Evolutionary conservation across 2,888 invertebrate genomes (phyloP).

Genomic region (Cacoxenus indagator): DNA sequence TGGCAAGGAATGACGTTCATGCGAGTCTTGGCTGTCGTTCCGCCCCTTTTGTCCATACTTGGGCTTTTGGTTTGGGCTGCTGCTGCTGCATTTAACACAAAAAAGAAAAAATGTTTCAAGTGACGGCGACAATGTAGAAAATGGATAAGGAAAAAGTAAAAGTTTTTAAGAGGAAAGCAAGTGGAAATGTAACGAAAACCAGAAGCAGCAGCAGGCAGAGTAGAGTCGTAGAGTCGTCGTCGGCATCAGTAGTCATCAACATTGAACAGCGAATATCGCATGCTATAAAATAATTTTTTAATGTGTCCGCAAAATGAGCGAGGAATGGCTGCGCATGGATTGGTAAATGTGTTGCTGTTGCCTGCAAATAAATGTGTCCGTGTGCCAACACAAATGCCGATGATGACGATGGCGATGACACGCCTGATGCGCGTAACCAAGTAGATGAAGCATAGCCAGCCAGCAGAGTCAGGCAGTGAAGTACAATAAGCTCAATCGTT

Average conservation of each 20-base stretch:
- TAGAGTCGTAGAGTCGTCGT: background rate
- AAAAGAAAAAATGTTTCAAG: slow-evolving; percentile 11
- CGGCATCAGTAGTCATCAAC: background rate
- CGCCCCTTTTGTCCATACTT: background rate
- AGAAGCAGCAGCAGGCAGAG: background rate
- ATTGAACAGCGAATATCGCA: background rate
- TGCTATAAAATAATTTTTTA: slow-evolving; percentile 15
- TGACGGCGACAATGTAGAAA: background rate
- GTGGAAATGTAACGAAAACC: background rate
- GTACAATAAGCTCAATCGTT: background rate
- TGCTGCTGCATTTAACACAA: background rate
- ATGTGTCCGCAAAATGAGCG: slow-evolving; percentile 1
- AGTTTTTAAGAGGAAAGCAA: background rate
- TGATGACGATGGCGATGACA: background rate
- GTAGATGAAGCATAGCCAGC: slow-evolving; percentile 6
- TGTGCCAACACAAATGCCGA: background rate
- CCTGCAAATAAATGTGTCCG: background rate
- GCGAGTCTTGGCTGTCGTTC: background rate
- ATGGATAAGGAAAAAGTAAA: background rate
- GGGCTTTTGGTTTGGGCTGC: background rate
- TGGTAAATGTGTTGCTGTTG: background rate
- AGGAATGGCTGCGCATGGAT: background rate
- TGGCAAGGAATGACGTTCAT: background rate
- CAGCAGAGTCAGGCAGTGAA: slow-evolving; percentile 33
- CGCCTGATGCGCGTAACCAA: background rate